Conservation (phyloP, 2,113 vertebrate genomes). For the Spea multiplicata region DNA sequence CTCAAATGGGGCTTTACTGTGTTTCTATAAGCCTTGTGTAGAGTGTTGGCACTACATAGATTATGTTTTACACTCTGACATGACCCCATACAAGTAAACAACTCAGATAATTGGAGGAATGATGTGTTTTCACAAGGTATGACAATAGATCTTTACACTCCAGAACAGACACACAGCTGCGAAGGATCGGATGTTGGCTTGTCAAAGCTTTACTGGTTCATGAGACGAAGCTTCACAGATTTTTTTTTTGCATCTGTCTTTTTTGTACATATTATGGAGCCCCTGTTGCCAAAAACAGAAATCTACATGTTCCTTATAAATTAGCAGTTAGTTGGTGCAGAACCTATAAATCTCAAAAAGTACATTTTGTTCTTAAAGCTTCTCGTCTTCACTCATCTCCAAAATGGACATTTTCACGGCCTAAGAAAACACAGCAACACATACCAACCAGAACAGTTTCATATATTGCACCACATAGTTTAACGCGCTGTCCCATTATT, state of each 20-base stretch:
- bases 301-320: not conserved
- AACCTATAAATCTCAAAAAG: not conserved
- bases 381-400: not conserved
- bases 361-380: not conserved
- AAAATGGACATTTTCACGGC: not conserved
- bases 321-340: too few relatives aligned
- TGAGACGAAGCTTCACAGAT: not conserved
- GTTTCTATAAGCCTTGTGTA: not conserved
- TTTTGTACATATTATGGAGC: not conserved
- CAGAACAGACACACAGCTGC: conserved; percentile 9
- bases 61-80: not conserved
- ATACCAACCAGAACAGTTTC: too few relatives aligned
- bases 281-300: not conserved
- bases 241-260: not conserved
- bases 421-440: not conserved
- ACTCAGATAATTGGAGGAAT: not conserved
- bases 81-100: not conserved
- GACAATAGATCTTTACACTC: not conserved
- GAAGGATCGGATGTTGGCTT: not conserved
- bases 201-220: not conserved
- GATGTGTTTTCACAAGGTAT: not conserved
- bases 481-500: too few relatives aligned
- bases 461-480: too few relatives aligned
- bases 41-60: not conserved
- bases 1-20: not conserved